Base-by-base conservation (phyloP, 1,140 invertebrate genomes). In the Propsilocerus akamusi region DNA sequence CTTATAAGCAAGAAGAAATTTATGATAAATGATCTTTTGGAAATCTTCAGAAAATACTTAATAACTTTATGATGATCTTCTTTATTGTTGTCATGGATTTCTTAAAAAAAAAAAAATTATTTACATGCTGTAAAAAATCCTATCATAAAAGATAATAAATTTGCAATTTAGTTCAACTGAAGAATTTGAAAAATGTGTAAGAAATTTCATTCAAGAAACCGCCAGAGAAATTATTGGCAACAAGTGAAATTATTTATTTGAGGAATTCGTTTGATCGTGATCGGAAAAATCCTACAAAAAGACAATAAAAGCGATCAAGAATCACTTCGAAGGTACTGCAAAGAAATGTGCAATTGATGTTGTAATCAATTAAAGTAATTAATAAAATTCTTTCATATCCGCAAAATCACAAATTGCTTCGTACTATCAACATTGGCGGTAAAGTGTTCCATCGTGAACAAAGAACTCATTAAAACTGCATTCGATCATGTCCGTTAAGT, bases 281-380 rank as follows among this genome's bases (percentile, higher is more conserved):
- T 37, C 34, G 7, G 34, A 41, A 41, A 41, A 20, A 41, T 41
- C 22, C 14, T 41, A 17, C 14, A 20, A 10, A n/a, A 41, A 41
- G 17, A 17, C 12, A 41, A 20, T 20, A 41, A 17, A 20, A 41
- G 34, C 22, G 34, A 41, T 41, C 34, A 17, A 20, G 14, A 41
- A 41, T 41, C 34, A 41, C 34, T 41, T 41, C 34, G 22, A n/a
- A 17, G 28, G 28, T n/a, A 30, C n/a, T 30, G 10, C 28, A 30
- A n/a, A 11, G 10, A 11, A n/a, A 11, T 30, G 28, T 30, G 34
- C 14, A 41, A 41, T 41, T 41, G 22, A 17, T 41, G 34, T 17
- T 41, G 34, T 41, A 41, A 41, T 41, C 34, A 20, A 41, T 41
- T 41, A 41, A 41, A 41, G 17, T 10, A 41, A 20, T 41, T 41